Conservation (phyloP, 2,113 vertebrate species). For the Phrynocephalus versicolor region DNA sequence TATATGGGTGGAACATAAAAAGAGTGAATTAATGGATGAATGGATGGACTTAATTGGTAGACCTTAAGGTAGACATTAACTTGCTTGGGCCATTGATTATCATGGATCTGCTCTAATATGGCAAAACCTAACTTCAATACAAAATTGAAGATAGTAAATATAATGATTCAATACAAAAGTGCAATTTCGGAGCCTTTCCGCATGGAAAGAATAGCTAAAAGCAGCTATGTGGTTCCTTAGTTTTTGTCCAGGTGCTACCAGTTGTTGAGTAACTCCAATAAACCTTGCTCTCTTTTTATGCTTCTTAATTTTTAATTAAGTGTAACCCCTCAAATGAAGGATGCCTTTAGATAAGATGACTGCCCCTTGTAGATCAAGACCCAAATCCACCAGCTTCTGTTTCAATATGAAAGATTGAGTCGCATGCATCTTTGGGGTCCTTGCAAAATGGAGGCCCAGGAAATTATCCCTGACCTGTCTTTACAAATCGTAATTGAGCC, state of each 20-base stretch:
- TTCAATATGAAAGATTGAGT: not conserved
- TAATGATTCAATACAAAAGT: not conserved
- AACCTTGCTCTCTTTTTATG: not conserved
- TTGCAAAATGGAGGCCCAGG: not conserved
- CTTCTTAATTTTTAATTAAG: not conserved
- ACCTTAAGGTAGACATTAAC: not conserved
- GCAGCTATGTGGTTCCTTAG: no score
- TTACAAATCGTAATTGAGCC: not conserved
- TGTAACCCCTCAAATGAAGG: not conserved
- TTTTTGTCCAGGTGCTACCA: not conserved
- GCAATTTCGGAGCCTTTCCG: not conserved
- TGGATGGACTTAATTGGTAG: not conserved
- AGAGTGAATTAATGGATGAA: no score
- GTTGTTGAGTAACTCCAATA: not conserved
- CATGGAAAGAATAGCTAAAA: not conserved
- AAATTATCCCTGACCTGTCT: not conserved
- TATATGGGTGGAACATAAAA: no score
- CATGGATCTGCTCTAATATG: not conserved
- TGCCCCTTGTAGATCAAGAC: not conserved
- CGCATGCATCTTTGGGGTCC: not conserved
- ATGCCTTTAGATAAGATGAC: not conserved
- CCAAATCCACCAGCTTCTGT: not conserved
- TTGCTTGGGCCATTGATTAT: not conserved
- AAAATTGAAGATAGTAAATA: not conserved
- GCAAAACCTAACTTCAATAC: no score